phyloP scores from a whole-genome alignment of 2,888 invertebrate genomes.

The Malthinus seriepunctatus region DNA sequence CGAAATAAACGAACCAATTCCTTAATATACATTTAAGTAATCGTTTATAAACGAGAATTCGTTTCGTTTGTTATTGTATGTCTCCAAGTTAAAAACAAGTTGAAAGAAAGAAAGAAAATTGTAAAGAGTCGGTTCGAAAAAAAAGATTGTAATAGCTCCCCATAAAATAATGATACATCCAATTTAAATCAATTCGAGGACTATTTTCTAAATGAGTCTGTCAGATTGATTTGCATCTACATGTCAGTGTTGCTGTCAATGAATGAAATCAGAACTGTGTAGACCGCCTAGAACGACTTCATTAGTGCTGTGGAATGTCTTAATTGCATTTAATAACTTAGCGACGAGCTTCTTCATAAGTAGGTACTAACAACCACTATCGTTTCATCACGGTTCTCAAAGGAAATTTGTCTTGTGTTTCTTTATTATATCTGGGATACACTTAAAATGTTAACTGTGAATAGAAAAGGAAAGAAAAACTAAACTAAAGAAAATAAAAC shows the following conservation, averaged over 20 bases:
- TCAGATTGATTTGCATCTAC: slow-evolving; percentile 36
- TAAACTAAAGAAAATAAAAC: slow-evolving; percentile 29
- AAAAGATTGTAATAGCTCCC: too few relatives aligned
- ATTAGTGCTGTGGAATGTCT: slow-evolving; percentile 26
- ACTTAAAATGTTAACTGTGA: background rate
- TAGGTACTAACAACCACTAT: slow-evolving; percentile 20
- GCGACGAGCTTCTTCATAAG: slow-evolving; percentile 18
- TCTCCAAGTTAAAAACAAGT: background rate
- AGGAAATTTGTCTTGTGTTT: slow-evolving; percentile 12
- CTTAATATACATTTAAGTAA: slow-evolving; percentile 37
- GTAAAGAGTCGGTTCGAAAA: background rate
- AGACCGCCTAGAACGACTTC: slow-evolving; percentile 26
- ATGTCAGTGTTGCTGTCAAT: slow-evolving; percentile 20
- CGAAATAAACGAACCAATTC: slow-evolving; percentile 37
- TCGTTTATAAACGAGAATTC: slow-evolving; percentile 30
- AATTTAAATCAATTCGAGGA: slow-evolving; percentile 17
- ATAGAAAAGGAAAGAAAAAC: slow-evolving; percentile 22
- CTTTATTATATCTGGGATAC: background rate
- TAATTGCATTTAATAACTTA: slow-evolving; percentile 26
- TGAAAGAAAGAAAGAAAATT: background rate
- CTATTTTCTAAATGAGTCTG: slow-evolving; percentile 31
- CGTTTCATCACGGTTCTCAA: slow-evolving; percentile 18
- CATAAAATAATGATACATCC: background rate
- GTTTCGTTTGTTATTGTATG: background rate
- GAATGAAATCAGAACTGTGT: slow-evolving; percentile 18